These are phyloP conservation scores for Ectemnius lituratus DNA, from an alignment of 2,888 invertebrate species.

Conservation along the genomic window DNA sequence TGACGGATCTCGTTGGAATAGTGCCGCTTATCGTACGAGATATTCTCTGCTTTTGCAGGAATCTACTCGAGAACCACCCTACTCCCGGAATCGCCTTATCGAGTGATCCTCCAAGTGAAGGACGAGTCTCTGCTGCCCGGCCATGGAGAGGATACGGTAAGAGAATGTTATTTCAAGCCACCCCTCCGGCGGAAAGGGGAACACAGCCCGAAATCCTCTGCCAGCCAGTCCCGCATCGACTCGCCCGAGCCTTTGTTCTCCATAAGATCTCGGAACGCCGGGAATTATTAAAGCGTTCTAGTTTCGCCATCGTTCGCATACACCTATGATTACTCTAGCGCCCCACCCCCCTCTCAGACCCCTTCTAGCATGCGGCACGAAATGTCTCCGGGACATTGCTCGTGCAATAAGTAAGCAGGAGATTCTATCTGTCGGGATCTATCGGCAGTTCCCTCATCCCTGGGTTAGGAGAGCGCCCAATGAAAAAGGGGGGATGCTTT, in stretches of 20 bases:
- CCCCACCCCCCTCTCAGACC: not conserved
- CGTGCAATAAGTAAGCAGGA: not conserved
- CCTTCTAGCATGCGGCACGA: not conserved
- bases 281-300: constrained; percentile 7
- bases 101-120: constrained; percentile 79
- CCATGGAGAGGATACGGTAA: constrained; percentile 77
- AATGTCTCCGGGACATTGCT: not conserved
- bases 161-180: constrained; percentile 13
- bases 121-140: constrained; percentile 78
- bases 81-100: constrained; percentile 78
- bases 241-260: not conserved
- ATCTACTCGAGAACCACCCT: constrained; percentile 70
- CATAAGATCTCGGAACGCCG: not conserved
- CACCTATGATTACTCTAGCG: not conserved
- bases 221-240: too few relatives aligned
- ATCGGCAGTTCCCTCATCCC: too few relatives aligned
- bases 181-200: not conserved
- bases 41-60: constrained; percentile 57
- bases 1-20: not conserved
- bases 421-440: too few relatives aligned
- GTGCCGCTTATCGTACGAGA: not conserved
- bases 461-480: not conserved
- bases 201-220: too few relatives aligned
- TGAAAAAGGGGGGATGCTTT: not conserved
- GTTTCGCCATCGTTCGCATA: not conserved